A percentile compares a stretch with the other conserved stretches of the same genome.
These are phyloP conservation scores for Trididemnum clinides DNA, from an alignment of 23 tunicate genomes.

Conservation along the genomic window DNA sequence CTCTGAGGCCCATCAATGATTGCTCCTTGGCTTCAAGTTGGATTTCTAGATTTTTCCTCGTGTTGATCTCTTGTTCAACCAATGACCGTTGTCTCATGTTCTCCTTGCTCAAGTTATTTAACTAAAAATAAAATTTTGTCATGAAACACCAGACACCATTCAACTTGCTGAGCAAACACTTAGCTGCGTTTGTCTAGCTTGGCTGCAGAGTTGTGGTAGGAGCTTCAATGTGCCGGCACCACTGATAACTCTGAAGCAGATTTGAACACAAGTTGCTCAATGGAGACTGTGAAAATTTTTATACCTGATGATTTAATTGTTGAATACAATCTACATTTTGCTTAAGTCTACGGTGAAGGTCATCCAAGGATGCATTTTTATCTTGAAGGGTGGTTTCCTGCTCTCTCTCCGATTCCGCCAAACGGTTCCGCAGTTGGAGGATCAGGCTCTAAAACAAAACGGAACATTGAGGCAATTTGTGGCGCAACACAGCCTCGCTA, in stretches of 20 bases:
- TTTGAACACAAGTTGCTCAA: too few relatives aligned
- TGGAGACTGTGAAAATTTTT: too few relatives aligned
- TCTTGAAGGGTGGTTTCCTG: constrained; percentile 71
- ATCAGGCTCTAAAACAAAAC: constrained; percentile 50
- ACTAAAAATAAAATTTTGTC: too few relatives aligned
- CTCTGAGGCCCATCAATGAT: constrained; percentile 54
- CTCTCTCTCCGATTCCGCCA: constrained; percentile 63
- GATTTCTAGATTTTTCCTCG: constrained; percentile 46
- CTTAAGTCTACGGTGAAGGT: constrained; percentile 72
- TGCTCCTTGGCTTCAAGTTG: constrained; percentile 81
- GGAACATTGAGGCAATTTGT: too few relatives aligned
- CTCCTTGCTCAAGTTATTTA: constrained; percentile 82
- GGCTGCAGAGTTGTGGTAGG: too few relatives aligned
- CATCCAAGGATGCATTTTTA: constrained; percentile 71
- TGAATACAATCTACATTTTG: constrained; percentile 89
- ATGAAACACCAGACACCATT: too few relatives aligned
- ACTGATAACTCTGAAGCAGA: too few relatives aligned
- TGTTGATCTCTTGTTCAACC: constrained; percentile 76
- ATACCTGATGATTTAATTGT: constrained; percentile 86
- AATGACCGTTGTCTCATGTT: constrained; percentile 69
- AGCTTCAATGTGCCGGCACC: too few relatives aligned
- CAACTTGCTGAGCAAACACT: too few relatives aligned
- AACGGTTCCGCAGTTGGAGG: constrained; percentile 67
- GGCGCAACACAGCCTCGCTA: too few relatives aligned
- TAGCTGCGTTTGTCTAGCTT: too few relatives aligned